Conservation (phyloP, 2,888 invertebrate genomes). For the Suillia variegata region DNA sequence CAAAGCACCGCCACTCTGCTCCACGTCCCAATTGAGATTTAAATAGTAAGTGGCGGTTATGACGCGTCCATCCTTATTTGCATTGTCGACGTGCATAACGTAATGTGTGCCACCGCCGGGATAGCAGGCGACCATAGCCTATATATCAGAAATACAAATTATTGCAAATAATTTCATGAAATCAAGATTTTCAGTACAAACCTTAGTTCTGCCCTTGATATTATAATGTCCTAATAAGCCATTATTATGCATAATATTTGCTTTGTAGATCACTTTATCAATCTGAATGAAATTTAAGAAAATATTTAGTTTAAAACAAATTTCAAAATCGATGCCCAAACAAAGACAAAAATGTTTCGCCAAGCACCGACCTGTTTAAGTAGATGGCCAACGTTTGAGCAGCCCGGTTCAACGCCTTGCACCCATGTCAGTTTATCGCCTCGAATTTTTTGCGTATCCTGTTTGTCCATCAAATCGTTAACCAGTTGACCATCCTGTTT, state of each 20-base stretch:
- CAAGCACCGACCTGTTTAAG: conserved; percentile 69
- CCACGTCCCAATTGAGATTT: conserved; percentile 90
- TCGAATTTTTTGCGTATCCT: conserved; percentile 77
- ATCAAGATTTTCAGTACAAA: conserved; percentile 62
- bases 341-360: too few relatives aligned
- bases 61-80: conserved; percentile 93
- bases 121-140: conserved; percentile 99
- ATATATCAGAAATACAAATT: conserved; percentile 52
- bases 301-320: too few relatives aligned
- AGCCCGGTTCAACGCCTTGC: conserved; percentile 81
- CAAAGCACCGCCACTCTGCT: conserved; percentile 83
- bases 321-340: too few relatives aligned
- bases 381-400: conserved; percentile 78
- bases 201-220: conserved; percentile 91
- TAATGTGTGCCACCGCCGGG: conserved; percentile 94
- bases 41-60: conserved; percentile 98
- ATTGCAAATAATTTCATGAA: not conserved
- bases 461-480: conserved; percentile 68
- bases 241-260: conserved; percentile 81
- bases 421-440: conserved; percentile 95
- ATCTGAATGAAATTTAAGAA: too few relatives aligned
- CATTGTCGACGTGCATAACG: conserved; percentile 97
- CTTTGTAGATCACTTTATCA: conserved; percentile 81
- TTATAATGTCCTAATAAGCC: conserved; percentile 85
- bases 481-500: conserved; percentile 85